phyloP scores from a whole-genome alignment of 2,888 invertebrate species.

The Ptychoptera contaminata region DNA sequence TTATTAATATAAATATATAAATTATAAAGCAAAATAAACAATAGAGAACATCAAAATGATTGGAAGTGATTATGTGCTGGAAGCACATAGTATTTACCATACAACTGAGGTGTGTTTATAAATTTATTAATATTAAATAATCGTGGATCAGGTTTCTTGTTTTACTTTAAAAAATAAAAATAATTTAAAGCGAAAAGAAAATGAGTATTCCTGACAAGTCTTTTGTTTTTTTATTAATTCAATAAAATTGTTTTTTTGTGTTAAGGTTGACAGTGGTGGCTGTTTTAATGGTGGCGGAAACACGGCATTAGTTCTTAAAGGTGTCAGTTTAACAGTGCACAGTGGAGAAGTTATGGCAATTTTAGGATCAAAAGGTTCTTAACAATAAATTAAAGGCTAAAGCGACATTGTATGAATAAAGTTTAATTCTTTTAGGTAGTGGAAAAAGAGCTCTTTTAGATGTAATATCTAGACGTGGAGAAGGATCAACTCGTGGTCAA shows the following conservation, averaged over 20 bases:
- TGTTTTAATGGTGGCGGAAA: slow-evolving; percentile 62
- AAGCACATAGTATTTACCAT: slow-evolving; percentile 76
- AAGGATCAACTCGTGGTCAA: slow-evolving; percentile 72
- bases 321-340: slow-evolving; percentile 79
- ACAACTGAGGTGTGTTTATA: slow-evolving; percentile 62
- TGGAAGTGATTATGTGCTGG: slow-evolving; percentile 70
- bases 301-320: slow-evolving; percentile 77
- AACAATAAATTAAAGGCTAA: neutral
- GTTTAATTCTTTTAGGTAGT: slow-evolving; percentile 44
- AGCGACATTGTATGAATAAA: too few relatives aligned
- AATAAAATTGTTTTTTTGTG: too few relatives aligned
- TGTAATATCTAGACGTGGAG: slow-evolving; percentile 70
- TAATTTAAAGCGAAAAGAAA: neutral
- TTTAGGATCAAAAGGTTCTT: slow-evolving; percentile 73
- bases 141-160: neutral
- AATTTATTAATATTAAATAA: neutral
- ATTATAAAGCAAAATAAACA: too few relatives aligned
- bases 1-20: too few relatives aligned
- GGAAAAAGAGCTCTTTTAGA: slow-evolving; percentile 90
- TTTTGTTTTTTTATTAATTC: slow-evolving; percentile 9
- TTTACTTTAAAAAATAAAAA: neutral
- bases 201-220: slow-evolving; percentile 6
- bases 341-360: slow-evolving; percentile 90
- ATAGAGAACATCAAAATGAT: slow-evolving; percentile 41
- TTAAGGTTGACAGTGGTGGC: slow-evolving; percentile 71